Conservation (phyloP, 2,888 invertebrate species). For the Abrostola triplasia region DNA sequence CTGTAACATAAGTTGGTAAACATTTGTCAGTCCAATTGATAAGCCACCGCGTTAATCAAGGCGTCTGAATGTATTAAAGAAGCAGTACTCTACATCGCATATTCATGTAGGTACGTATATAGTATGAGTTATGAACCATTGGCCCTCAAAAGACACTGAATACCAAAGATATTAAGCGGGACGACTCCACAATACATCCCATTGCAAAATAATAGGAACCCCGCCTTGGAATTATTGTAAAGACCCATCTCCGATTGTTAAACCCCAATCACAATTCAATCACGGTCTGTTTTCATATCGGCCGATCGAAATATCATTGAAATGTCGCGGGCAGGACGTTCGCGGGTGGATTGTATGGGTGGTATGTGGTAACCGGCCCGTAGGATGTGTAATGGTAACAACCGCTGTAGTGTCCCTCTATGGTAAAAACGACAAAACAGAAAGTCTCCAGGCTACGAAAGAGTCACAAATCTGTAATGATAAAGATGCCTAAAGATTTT, state of each 20-base stretch:
- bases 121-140: background rate
- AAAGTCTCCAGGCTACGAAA: background rate
- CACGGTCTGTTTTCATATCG: slow-evolving; percentile 75
- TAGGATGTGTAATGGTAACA: too few relatives aligned
- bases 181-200: slow-evolving; percentile 33
- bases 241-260: slow-evolving; percentile 59
- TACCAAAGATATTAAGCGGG: slow-evolving; percentile 21
- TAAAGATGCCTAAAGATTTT: too few relatives aligned
- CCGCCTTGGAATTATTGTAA: slow-evolving; percentile 51
- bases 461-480: background rate
- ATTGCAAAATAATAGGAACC: slow-evolving; percentile 52
- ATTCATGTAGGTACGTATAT: background rate
- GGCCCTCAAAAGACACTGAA: slow-evolving; percentile 7
- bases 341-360: slow-evolving; percentile 31
- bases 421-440: background rate
- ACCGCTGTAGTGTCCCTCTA: too few relatives aligned
- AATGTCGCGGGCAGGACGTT: slow-evolving; percentile 71
- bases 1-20: too few relatives aligned
- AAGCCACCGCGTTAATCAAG: too few relatives aligned
- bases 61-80: too few relatives aligned
- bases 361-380: slow-evolving; percentile 1
- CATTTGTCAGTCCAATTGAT: too few relatives aligned
- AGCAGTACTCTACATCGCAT: background rate
- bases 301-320: slow-evolving; percentile 75
- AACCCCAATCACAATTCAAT: slow-evolving; percentile 76